Base-by-base conservation (phyloP, 2,797 vertebrate genomes). In the Oreonectes daqikongensis region DNA sequence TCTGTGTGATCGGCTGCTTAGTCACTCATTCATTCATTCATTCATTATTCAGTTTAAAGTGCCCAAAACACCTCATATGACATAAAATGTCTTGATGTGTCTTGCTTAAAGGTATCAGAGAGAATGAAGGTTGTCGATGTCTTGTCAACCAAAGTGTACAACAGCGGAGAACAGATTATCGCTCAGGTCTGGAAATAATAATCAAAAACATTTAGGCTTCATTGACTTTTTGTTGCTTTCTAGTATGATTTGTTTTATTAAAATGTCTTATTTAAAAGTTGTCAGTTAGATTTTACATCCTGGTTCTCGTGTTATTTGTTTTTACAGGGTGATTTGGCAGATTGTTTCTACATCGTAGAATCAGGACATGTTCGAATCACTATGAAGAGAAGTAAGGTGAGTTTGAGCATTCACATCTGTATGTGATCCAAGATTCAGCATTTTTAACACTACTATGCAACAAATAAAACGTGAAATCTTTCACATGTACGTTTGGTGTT, bases 111-210 rank as follows among this genome's bases (percentile, higher is more conserved):
- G 98, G 84, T 96, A 55, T 98, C 97, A 42, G 98, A 99, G 89
- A 95, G 97, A 84, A 96, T 99, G 92, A 99, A 99, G 90, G 98
- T 99, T 72, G 98, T 98, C 71, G 98, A 99, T 74, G 98, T 99
- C 64, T 92, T 99, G 82, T 95, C 94, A 82, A 95, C 96, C 77
- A 98, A 94, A 93, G 92, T 92, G 82, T 99, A 94, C 90, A 92
- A 81, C 64, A 94, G 96, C 66, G 94, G 94, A 83, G 96, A 99
- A 93, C 96, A 95, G 91, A 98, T 99, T 64, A 99, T 99, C 88
- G 95, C 95, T 94, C 98, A 99, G 97, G 98, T 99, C 12, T 42
- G 40, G 40, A 42, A 42, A 71, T 59, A 64, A 60, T 12, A 4
- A n/a, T 63, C n/a, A 22, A 20, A n/a, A 24, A 46, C 15, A 15